Conservation (phyloP, 1,140 invertebrate genomes). For the Eubasilissa regina region DNA sequence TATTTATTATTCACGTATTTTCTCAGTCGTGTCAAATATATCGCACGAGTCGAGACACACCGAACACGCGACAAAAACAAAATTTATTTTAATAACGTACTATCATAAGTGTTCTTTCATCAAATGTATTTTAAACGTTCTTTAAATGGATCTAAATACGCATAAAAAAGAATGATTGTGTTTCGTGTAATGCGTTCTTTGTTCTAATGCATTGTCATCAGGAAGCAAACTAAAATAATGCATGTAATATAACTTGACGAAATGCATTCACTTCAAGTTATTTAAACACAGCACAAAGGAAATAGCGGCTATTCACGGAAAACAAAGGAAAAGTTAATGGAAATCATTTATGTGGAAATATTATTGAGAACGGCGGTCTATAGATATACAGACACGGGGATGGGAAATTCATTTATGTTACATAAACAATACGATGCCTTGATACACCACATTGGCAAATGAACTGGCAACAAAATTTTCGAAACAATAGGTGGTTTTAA, state of each 20-base stretch:
- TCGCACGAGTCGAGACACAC: too few species aligned
- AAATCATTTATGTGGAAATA: constrained; percentile 4
- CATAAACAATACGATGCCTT: not conserved
- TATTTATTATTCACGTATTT: too few species aligned
- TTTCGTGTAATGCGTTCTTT: too few species aligned
- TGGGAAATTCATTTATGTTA: constrained; percentile 5
- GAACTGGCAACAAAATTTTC: not conserved
- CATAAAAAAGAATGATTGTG: too few species aligned
- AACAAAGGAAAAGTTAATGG: constrained; percentile 18
- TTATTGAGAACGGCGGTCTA: constrained; percentile 2
- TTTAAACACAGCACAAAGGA: constrained; percentile 2
- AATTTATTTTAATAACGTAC: too few species aligned
- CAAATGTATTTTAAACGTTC: too few species aligned
- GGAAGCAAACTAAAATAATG: not conserved
- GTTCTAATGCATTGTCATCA: not conserved
- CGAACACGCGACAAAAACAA: too few species aligned
- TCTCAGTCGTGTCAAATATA: too few species aligned
- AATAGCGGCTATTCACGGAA: not conserved
- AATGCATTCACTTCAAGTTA: constrained; percentile 1
- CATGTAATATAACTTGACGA: not conserved
- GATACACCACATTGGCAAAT: not conserved
- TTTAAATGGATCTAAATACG: too few species aligned
- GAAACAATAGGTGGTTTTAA: too few species aligned
- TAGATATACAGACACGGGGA: not conserved
- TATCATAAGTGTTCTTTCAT: too few species aligned